These are phyloP conservation scores for Zaprionus africanus DNA, from an alignment of 1,140 invertebrate genomes.

Conservation along the genomic window DNA sequence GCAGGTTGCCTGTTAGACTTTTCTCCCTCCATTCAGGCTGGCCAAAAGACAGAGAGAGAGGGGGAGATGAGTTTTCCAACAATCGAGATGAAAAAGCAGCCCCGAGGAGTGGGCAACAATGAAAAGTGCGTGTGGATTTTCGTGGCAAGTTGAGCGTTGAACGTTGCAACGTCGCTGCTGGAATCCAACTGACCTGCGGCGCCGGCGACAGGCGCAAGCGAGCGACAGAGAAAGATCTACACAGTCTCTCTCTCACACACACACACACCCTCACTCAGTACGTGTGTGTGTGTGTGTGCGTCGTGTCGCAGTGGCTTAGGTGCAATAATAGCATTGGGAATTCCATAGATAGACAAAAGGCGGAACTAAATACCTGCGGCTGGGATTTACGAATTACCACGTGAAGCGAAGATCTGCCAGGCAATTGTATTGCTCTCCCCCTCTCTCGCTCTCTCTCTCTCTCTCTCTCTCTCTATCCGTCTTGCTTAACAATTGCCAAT, in stretches of 20 bases:
- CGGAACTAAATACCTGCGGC: slow-evolving; percentile 82
- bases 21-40: slow-evolving; percentile 33
- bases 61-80: slow-evolving; percentile 2
- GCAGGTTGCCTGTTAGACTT: slow-evolving; percentile 36
- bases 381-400: slow-evolving; percentile 78
- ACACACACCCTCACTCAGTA: too few relatives aligned
- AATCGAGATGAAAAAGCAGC: slow-evolving; percentile 11
- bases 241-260: slow-evolving; percentile 2
- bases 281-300: slow-evolving; percentile 9
- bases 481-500: neutral
- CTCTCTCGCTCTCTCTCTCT: slow-evolving; percentile 4
- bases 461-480: slow-evolving; percentile 1
- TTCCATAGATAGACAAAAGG: slow-evolving; percentile 75
- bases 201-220: slow-evolving; percentile 63
- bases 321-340: slow-evolving; percentile 82
- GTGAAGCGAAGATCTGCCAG: slow-evolving; percentile 43
- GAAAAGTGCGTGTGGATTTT: slow-evolving; percentile 64
- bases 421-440: neutral
- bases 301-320: slow-evolving; percentile 64
- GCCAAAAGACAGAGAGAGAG: neutral
- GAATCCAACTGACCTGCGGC: slow-evolving; percentile 71
- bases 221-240: slow-evolving; percentile 9
- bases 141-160: slow-evolving; percentile 28
- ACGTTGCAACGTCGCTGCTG: slow-evolving; percentile 43
- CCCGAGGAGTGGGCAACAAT: slow-evolving; percentile 20